Base-by-base conservation (phyloP, 2,113 vertebrate species). In the Microcebus ravelobensis region DNA sequence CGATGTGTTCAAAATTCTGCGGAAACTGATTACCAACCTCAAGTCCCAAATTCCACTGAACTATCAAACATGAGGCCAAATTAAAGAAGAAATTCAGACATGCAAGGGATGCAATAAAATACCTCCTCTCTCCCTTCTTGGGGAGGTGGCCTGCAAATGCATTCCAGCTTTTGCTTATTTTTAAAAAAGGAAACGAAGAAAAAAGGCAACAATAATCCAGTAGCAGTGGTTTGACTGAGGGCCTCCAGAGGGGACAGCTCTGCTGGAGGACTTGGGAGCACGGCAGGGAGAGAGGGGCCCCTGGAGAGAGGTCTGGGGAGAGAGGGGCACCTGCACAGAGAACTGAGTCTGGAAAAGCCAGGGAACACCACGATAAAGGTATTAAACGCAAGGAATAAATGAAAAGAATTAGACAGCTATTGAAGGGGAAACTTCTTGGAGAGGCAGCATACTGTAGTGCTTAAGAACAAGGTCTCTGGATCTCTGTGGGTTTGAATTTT, bases 361-460 rank as follows among this genome's bases (percentile, higher is more conserved):
- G n/a, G 20, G 20, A 59, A 18, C 27, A 1, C 4, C 34, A 0
- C 4, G 14, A 39, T 5, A 50, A 29, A 63, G 55, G 2, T 6
- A 23, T 17, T n/a, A 23, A 45, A 50, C 12, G 50, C 34, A 68
- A 48, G 34, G 27, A 39, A 39, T 6, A 18, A 14, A 67, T 1
- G 42, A n/a, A n/a, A 80, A 79, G 17, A 87, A 59, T 6, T 31
- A 48, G 68, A 48, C 27, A 81, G 39, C 36, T 31, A 21, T 36
- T 8, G n/a, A 76, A 31, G 25, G n/a, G 61, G 63, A 15, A 73
- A 31, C 34, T 39, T 63, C 67, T 67, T 10, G 3, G 3, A 11
- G 9, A 39, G 6, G 18, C 39, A 48, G 18, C 79, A 29, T 4
- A 1, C 20, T 9, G 3, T 8, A 10, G 8, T 31, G 59, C 27